Evolutionary conservation across 2,113 vertebrate species (phyloP).

Genomic region (Antennarius striatus): DNA sequence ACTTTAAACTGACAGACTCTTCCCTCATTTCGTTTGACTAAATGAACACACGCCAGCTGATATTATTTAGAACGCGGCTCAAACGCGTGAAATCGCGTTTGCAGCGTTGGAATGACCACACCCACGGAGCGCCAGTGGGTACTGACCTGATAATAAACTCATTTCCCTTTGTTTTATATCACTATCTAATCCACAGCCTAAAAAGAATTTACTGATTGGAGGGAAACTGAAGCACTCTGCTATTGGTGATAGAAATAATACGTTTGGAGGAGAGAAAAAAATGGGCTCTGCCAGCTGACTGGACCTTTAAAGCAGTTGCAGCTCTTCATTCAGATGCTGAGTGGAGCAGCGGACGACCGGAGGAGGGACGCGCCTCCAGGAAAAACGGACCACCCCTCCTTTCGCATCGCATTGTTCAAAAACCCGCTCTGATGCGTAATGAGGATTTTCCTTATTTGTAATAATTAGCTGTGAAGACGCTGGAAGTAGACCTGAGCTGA

Average conservation of each 20-base stretch:
- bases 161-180: conserved; percentile 1
- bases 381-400: conserved; percentile 29
- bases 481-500: conserved; percentile 30
- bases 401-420: conserved; percentile 28
- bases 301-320: conserved; percentile 71
- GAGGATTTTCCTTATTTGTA: conserved; percentile 12
- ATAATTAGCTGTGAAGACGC: conserved; percentile 8
- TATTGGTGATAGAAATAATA: not conserved
- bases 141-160: not conserved
- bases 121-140: conserved; percentile 17
- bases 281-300: conserved; percentile 44
- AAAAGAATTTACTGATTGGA: not conserved
- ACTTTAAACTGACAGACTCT: too few relatives aligned
- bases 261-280: not conserved
- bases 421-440: conserved; percentile 7
- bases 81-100: conserved; percentile 24
- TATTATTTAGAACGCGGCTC: not conserved
- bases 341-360: conserved; percentile 53
- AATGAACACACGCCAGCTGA: too few relatives aligned
- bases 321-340: conserved; percentile 72
- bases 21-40: too few relatives aligned
- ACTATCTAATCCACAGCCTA: not conserved
- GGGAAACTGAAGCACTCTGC: not conserved
- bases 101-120: conserved; percentile 54
- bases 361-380: conserved; percentile 42